Base-by-base conservation (phyloP, 1,140 invertebrate species). In the Choristoneura fumiferana region DNA sequence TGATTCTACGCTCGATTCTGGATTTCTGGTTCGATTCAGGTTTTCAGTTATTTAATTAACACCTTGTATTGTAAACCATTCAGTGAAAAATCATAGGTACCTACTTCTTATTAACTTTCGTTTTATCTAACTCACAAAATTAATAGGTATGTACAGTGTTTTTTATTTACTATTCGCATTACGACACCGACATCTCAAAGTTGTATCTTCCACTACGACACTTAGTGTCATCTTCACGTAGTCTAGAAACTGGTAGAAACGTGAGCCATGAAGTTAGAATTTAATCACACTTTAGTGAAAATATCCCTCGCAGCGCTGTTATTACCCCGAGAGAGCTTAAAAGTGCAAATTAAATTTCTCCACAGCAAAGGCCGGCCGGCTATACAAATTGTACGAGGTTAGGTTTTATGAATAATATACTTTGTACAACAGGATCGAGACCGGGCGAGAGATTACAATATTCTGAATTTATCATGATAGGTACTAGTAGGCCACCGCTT, bases 291-390 rank as follows among this genome's bases (percentile, higher is more conserved):
- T 52, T 52, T 57, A 49, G 58, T 38, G 58, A 58, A 57, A 63
- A 63, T 56, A 54, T 40, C 54, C 49, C 54, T 17, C 35, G 52
- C 43, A 4, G 53, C 57, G 54, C 60, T 59, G 49, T 62, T 49
- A 49, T 49, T 49, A 45, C 63, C 54, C 56, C 33, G 60, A 58
- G 52, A 55, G 33, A 61, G 63, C 58, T 62, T 60, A 69, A 70
- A 66, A 64, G 66, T 76, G 69, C 56, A 73, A 76, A 76, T 76
- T 73, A 71, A 76, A 71, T 76, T 74, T 69, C 61, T 65, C 58
- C 36, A 10, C 57, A 22, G 58, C 65, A 72, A 65, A 67, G 62
- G 63, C 61, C 60, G 33, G 39, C 57, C 40, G 59, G 66, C 71
- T 69, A 73, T 77, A 66, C 71, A 73, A 78, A 73, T 71, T 78